phyloP scores from a whole-genome alignment of 2,797 vertebrate species.

The Fistularia tabacaria region DNA sequence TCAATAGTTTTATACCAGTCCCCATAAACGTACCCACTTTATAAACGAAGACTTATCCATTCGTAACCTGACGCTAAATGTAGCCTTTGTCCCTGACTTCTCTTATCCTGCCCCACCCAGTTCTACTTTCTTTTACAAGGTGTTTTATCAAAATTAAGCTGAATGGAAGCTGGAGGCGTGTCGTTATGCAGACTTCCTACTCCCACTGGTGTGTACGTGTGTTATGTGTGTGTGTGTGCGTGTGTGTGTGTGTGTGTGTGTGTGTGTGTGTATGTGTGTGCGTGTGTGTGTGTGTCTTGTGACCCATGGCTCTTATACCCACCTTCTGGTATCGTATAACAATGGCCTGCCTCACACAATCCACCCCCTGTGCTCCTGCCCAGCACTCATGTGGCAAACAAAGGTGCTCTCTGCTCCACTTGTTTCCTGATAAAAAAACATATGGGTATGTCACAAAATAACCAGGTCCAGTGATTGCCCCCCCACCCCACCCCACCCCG shows the following conservation, averaged over 20 bases:
- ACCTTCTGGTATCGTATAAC: constrained; percentile 70
- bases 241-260: constrained; percentile 38
- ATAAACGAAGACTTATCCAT: constrained; percentile 11
- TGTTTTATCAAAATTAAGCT: constrained; percentile 25
- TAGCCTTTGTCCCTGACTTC: constrained; percentile 25
- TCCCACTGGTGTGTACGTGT: constrained; percentile 1
- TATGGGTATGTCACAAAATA: constrained; percentile 58
- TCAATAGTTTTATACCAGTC: neutral
- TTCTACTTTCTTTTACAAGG: constrained; percentile 34
- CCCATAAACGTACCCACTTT: neutral
- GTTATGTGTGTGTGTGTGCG: too few relatives aligned
- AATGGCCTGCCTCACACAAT: constrained; percentile 68
- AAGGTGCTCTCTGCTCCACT: constrained; percentile 62
- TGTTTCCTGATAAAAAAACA: constrained; percentile 46
- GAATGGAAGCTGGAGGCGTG: constrained; percentile 6
- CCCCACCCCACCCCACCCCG: constrained; percentile 39
- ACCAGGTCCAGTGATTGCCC: constrained; percentile 10
- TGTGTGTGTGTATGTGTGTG: constrained; percentile 30
- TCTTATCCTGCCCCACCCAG: constrained; percentile 54
- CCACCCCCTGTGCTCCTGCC: constrained; percentile 49
- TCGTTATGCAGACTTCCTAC: constrained; percentile 28
- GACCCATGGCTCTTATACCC: constrained; percentile 67
- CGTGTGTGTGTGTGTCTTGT: constrained; percentile 61
- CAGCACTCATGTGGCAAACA: constrained; percentile 51
- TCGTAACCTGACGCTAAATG: constrained; percentile 16